Evolutionary conservation across 1,140 invertebrate genomes (phyloP).

Genomic region (Forficula auricularia): DNA sequence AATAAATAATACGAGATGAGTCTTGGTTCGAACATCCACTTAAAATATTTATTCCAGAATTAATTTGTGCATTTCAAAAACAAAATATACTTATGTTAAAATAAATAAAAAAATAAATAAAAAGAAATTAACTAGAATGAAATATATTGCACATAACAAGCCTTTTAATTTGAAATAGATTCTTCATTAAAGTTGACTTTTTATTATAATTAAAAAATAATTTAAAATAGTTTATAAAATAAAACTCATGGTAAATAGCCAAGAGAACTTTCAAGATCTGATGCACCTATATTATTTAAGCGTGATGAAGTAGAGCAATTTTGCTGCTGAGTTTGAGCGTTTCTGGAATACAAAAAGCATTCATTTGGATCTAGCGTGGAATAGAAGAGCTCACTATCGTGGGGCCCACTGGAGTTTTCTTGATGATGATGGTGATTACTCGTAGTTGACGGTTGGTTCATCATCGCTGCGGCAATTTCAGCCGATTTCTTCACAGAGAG

Average conservation of each 20-base stretch:
- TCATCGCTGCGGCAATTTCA: constrained; percentile 71
- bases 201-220: no score
- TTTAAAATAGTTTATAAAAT: no score
- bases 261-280: constrained; percentile 30
- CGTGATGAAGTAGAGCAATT: constrained; percentile 15
- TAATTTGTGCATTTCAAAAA: no score
- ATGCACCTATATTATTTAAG: constrained; percentile 14
- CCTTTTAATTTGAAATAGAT: no score
- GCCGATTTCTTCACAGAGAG: constrained; percentile 71
- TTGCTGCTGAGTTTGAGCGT: constrained; percentile 21
- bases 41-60: no score
- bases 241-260: constrained; percentile 29
- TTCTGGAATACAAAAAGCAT: constrained; percentile 20
- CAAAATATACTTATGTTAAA: no score
- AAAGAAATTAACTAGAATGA: no score
- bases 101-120: no score
- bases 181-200: no score
- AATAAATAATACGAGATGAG: no score
- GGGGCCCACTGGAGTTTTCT: background rate
- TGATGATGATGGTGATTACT: constrained; percentile 15
- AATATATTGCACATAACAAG: no score
- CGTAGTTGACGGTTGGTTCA: constrained; percentile 36
- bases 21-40: no score
- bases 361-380: constrained; percentile 18
- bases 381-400: constrained; percentile 17